These are phyloP conservation scores for Colaptes auratus DNA, from an alignment of 2,113 vertebrate genomes.

Conservation along the genomic window DNA sequence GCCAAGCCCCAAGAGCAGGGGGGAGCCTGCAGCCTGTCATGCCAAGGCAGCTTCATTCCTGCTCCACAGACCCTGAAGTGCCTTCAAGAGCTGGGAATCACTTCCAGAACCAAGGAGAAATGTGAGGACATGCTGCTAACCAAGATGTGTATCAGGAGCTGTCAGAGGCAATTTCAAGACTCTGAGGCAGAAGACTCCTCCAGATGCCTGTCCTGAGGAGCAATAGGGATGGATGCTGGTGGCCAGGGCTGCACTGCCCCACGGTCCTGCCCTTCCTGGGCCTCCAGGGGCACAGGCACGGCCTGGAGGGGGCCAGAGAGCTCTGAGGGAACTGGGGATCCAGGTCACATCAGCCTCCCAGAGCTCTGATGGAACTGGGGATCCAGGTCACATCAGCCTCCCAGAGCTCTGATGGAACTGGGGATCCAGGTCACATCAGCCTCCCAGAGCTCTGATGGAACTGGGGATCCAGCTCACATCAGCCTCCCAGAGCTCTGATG, in stretches of 20 bases:
- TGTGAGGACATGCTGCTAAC: background rate
- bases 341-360: no score
- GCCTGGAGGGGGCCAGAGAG: no score
- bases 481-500: no score
- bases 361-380: no score
- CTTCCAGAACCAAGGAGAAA: background rate
- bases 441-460: no score
- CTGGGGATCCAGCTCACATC: no score
- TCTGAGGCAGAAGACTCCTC: background rate
- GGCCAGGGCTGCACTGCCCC: background rate
- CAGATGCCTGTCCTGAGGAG: background rate
- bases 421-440: no score
- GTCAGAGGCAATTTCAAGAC: background rate
- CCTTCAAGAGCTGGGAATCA: background rate
- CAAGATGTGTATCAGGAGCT: background rate
- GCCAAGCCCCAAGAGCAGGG: background rate
- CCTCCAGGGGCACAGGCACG: accelerated
- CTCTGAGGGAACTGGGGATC: no score
- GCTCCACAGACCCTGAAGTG: background rate
- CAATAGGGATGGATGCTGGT: background rate
- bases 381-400: no score
- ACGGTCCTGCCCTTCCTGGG: background rate
- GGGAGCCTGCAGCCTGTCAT: background rate
- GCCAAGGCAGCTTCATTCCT: background rate
- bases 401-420: no score